A percentile compares a stretch with the other conserved stretches of the same genome.
Evolutionary conservation across 2,797 vertebrate species (phyloP).

Genomic region (Tragopan temminckii): DNA sequence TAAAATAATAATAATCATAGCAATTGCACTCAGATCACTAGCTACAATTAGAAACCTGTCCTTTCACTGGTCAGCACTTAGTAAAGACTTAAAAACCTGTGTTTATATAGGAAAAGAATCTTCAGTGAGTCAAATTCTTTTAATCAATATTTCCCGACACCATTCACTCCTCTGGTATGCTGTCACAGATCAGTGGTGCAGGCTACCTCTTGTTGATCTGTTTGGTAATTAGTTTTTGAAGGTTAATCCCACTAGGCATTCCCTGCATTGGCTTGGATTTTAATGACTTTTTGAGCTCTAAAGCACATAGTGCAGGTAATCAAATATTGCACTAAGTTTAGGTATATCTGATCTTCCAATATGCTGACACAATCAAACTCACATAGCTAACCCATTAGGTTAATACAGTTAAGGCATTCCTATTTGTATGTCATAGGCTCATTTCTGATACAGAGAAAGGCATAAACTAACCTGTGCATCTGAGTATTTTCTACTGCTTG

Average conservation of each 20-base stretch:
- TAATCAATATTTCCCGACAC: background rate
- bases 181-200: slow-evolving; percentile 15
- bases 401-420: background rate
- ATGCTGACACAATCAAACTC: background rate
- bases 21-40: background rate
- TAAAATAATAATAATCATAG: background rate
- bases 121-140: background rate
- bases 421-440: background rate
- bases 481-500: background rate
- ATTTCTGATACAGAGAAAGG: background rate
- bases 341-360: background rate
- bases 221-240: slow-evolving; percentile 77
- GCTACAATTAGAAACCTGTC: background rate
- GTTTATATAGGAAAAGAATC: background rate
- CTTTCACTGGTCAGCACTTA: background rate
- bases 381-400: background rate
- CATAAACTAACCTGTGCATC: background rate
- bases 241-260: slow-evolving; percentile 72
- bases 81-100: background rate
- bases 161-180: background rate
- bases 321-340: slow-evolving; percentile 14
- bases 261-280: background rate
- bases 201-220: slow-evolving; percentile 59
- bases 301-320: slow-evolving; percentile 29
- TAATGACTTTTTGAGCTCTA: slow-evolving; percentile 64